Evolutionary conservation across 2,888 invertebrate species (phyloP), one percentile per base, ranked within the genome.

Genomic region (Yponomeuta plumbellus): DNA sequence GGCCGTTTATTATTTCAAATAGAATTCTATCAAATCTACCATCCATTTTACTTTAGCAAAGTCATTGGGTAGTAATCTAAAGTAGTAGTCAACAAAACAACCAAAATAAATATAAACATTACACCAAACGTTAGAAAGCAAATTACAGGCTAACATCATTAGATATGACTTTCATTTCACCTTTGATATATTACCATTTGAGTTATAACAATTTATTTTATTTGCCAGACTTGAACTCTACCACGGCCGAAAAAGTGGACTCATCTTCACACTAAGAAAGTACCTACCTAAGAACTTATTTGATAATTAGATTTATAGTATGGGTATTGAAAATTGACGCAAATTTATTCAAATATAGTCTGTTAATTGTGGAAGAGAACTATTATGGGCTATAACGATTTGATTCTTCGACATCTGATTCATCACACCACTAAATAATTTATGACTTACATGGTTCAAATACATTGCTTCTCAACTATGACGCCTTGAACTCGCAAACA

Each of bases 281-380:
- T 81, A 81, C 6, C 34, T 8, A 34, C 8, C 34, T 34, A 34
- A 5, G 34, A 8, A 79, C 78, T 75, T 76, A 79, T 83, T 83
- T 81, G 75, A 80, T 84, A 81, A 82, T 80, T 80, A 80, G 81
- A 89, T 89, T 87, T 86, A 89, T 86, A 75, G 78, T 76, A 77
- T 75, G 77, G 70, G 74, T 78, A 78, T 81, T 80, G 79, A 84
- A 84, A 80, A 80, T 81, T 84, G 88, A 89, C 87, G 79, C 78
- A 86, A 87, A 88, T 87, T 77, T 87, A 88, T 87, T 88, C 83
- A 88, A 85, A 86, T 84, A 81, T 78, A 77, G 76, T 80, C 78
- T 79, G 82, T 80, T 87, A 86, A 88, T 88, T 86, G 84, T 85
- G 80, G 81, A 87, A 85, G 79, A 79, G 44, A 80, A 83, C 83